Percentiles rank a stretch among this genome's conserved stretches.
These are phyloP conservation scores for Prunella himalayana DNA, from an alignment of 2,113 vertebrate genomes.

Conservation along the genomic window DNA sequence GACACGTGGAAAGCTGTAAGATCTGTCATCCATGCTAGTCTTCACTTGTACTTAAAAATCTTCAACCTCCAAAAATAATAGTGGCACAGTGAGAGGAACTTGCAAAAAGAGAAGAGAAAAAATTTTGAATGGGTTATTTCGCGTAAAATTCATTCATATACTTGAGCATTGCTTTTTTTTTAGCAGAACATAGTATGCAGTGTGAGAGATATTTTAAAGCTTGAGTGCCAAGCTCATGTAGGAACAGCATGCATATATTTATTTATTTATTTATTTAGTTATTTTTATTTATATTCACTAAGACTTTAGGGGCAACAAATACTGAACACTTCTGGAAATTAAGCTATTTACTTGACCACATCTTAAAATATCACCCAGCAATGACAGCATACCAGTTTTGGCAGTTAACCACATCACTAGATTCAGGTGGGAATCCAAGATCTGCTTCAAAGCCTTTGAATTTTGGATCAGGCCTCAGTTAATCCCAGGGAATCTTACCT, in stretches of 20 bases:
- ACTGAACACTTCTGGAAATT: background rate
- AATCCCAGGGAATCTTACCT: background rate
- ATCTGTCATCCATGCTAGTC: background rate
- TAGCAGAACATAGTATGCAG: background rate
- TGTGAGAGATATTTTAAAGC: background rate
- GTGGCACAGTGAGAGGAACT: background rate
- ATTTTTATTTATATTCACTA: background rate
- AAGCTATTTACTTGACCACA: background rate
- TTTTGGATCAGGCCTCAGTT: background rate
- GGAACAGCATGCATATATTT: background rate
- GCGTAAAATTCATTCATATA: background rate
- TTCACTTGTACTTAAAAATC: background rate
- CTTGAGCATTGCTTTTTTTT: background rate
- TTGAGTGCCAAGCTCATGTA: background rate
- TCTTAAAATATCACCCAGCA: background rate
- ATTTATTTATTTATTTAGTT: background rate
- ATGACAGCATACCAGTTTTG: background rate
- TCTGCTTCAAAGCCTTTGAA: constrained; percentile 11
- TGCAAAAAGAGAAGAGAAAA: background rate
- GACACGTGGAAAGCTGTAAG: background rate
- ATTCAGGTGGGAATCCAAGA: background rate
- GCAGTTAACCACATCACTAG: background rate
- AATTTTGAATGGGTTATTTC: background rate
- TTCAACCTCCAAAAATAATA: background rate
- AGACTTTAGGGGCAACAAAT: background rate